phyloP scores from a whole-genome alignment of 2,888 invertebrate genomes.

The Periphyllus acericola region DNA sequence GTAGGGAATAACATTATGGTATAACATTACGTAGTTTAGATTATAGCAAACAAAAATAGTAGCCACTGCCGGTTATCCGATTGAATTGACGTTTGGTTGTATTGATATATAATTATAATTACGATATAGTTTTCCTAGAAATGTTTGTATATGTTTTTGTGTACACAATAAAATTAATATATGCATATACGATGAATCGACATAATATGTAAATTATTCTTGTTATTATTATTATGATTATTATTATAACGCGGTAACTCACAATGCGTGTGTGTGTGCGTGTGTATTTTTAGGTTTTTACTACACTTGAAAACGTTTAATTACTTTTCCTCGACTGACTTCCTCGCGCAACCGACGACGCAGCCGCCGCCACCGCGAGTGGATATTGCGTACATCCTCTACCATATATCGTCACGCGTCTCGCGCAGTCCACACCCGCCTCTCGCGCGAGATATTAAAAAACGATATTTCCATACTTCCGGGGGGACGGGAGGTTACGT shows the following conservation, averaged over 20 bases:
- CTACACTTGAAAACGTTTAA: not conserved
- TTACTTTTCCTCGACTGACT: not conserved
- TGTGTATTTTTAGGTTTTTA: not conserved
- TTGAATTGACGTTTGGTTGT: not conserved
- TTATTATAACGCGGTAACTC: not conserved
- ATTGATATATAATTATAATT: not conserved
- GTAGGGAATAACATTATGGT: too few species aligned
- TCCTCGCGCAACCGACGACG: not conserved
- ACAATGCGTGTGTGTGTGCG: not conserved
- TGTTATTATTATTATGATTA: not conserved
- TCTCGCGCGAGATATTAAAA: too few species aligned
- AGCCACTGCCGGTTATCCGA: not conserved
- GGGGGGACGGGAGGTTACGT: too few species aligned
- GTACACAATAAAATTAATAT: slow-evolving; percentile 13
- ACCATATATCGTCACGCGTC: too few species aligned
- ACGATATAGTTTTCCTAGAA: slow-evolving; percentile 17
- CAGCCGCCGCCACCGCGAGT: not conserved
- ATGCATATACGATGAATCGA: slow-evolving; percentile 14
- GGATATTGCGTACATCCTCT: too few species aligned
- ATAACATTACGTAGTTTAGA: too few species aligned
- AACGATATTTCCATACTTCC: too few species aligned
- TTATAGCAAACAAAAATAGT: not conserved
- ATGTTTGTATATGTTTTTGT: slow-evolving; percentile 26
- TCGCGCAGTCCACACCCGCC: too few species aligned
- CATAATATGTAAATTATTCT: not conserved